Evolutionary conservation across 1,140 invertebrate genomes (phyloP).

Genomic region (Drosophila sp.): DNA sequence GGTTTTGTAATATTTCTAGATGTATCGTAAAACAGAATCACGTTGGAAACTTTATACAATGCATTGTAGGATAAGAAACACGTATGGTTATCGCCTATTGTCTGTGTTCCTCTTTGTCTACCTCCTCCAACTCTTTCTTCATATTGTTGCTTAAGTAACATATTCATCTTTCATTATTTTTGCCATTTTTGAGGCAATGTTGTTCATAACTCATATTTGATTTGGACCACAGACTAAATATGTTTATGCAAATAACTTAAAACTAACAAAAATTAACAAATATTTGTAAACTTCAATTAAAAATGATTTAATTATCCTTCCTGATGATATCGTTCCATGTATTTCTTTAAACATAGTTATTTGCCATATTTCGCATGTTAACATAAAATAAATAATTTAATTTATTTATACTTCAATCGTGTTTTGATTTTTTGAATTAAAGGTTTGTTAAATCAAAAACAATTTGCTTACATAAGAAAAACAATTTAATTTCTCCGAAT

Average conservation of each 20-base stretch:
- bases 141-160: conserved; percentile 22
- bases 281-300: conserved; percentile 1
- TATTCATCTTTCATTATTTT: conserved; percentile 6
- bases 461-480: not conserved
- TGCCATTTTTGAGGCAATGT: conserved; percentile 43
- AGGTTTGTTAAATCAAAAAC: conserved; percentile 13
- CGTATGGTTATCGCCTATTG: conserved; percentile 14
- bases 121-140: not conserved
- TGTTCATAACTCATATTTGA: conserved; percentile 21
- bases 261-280: conserved; percentile 55
- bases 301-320: conserved; percentile 2
- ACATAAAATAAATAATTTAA: conserved; percentile 25
- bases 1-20: conserved; percentile 22
- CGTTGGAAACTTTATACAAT: conserved; percentile 26
- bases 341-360: conserved; percentile 16
- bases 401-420: conserved; percentile 4
- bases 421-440: not conserved
- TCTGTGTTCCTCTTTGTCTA: conserved; percentile 4
- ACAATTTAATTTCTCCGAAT: conserved; percentile 11
- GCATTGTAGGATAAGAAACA: conserved; percentile 29
- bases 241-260: conserved; percentile 45
- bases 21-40: conserved; percentile 16
- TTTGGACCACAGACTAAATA: conserved; percentile 51
- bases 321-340: not conserved
- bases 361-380: conserved; percentile 9